Evolutionary conservation across 2,113 vertebrate species (phyloP).

Genomic region (Zosterops pallidus): DNA sequence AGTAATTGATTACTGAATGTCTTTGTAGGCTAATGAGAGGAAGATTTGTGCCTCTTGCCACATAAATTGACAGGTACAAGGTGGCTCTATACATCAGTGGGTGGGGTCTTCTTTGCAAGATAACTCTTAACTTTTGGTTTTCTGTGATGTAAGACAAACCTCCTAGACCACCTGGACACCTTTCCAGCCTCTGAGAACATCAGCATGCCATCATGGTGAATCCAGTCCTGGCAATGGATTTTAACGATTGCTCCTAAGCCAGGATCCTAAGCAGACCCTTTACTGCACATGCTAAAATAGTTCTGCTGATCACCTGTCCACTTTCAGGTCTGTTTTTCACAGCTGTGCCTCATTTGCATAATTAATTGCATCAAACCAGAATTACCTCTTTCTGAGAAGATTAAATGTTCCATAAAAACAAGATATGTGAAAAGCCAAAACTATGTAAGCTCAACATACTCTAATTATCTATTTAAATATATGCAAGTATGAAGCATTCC

Average conservation of each 20-base stretch:
- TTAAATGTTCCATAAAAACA: background rate
- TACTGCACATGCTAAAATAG: background rate
- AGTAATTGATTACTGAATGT: background rate
- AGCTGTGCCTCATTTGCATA: background rate
- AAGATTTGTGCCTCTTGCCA: background rate
- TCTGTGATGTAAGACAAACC: background rate
- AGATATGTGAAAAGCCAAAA: background rate
- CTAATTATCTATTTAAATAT: background rate
- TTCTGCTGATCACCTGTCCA: background rate
- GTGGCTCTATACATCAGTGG: background rate
- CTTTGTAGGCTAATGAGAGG: background rate
- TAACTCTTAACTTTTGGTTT: fast-evolving
- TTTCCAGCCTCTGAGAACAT: background rate
- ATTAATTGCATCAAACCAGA: background rate
- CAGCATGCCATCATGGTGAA: fast-evolving
- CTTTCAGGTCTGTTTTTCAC: background rate
- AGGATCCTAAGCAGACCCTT: background rate
- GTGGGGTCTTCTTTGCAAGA: background rate
- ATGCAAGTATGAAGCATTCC: background rate
- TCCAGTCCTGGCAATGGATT: fast-evolving
- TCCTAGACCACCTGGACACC: background rate
- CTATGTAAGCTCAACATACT: background rate
- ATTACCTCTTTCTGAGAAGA: background rate
- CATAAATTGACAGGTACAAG: background rate
- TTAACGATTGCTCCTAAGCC: background rate